phyloP scores from a whole-genome alignment of 2,888 invertebrate species.

The Microctonus hyperodae region DNA sequence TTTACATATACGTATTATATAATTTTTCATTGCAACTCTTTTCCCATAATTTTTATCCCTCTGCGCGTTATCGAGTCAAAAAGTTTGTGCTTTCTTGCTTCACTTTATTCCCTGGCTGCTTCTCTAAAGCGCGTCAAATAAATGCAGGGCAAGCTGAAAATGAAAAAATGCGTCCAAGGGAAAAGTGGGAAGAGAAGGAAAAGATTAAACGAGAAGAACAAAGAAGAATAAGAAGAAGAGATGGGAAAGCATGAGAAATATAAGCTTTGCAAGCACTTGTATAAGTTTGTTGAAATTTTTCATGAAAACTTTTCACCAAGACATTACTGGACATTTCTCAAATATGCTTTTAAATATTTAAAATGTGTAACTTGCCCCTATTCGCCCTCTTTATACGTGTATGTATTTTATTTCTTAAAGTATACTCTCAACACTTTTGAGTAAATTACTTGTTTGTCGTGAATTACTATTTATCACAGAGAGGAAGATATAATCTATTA shows the following conservation, averaged over 20 bases:
- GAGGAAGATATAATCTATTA: neutral
- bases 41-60: neutral
- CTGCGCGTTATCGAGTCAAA: neutral
- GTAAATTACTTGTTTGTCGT: neutral
- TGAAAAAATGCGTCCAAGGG: neutral
- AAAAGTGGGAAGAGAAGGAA: neutral
- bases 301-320: neutral
- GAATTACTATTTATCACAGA: neutral
- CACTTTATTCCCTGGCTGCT: neutral
- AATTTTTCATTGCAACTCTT: neutral
- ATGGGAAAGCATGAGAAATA: neutral
- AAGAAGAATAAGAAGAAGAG: neutral
- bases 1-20: no score
- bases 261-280: conserved; percentile 6
- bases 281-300: conserved; percentile 4
- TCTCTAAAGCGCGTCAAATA: neutral
- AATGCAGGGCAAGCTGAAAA: neutral
- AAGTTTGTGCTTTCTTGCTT: neutral
- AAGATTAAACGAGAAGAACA: neutral
- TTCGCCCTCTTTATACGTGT: no score
- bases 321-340: neutral
- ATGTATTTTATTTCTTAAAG: no score
- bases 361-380: neutral
- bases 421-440: no score
- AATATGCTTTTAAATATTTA: neutral